Base-by-base conservation (phyloP, 2,888 invertebrate genomes). In the Oscheius sp. region DNA sequence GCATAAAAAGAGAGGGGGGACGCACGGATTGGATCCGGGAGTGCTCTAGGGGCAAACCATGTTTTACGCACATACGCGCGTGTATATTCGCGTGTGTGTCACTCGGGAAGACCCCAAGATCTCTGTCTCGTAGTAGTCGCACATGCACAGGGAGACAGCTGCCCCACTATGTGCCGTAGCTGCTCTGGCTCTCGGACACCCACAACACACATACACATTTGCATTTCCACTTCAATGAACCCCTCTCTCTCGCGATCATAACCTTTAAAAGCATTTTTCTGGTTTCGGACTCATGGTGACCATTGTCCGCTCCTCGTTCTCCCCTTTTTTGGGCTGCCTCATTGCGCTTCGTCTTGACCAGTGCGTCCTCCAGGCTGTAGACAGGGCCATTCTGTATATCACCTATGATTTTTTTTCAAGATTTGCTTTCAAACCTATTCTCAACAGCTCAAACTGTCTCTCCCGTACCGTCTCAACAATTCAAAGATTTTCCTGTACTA, bases 11-110 rank as follows among this genome's bases (percentile, higher is more conserved):
- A 21, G 21, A 21, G 21, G 21, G 21, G 21, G 21, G 21, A 63
- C 63, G 68, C 68, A 37, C 68, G 60, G 60, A 68, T 68, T 55
- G 42, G 68, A 68, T 68, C 68, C 68, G 68, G 68, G 53, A 68
- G 29, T 55, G 68, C 42, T 62, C 42, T 10, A 32, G n/a, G 35
- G 60, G 35, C 60, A 35, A 53, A 5, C 65, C 32, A 66, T 66
- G 66, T 66, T 66, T 66, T 66, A 66, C 53, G 66, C 32, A n/a
- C 33, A 51, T 35, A 51, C 11, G 35, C 10, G 48, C 50, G 32
- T 63, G 50, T 32, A 29, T 53, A 53, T 53, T 21, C 42, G 42
- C 42, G 4, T 3, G 63, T 63, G 21, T 21, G 21, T 21, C 21
- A 21, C 29, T 58, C 29, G 58, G 32, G 58, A 58, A 11, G 33